Evolutionary conservation across 2,888 invertebrate species (phyloP), one percentile per base, ranked within the genome.

Genomic region (Chrysolina oricalcia): DNA sequence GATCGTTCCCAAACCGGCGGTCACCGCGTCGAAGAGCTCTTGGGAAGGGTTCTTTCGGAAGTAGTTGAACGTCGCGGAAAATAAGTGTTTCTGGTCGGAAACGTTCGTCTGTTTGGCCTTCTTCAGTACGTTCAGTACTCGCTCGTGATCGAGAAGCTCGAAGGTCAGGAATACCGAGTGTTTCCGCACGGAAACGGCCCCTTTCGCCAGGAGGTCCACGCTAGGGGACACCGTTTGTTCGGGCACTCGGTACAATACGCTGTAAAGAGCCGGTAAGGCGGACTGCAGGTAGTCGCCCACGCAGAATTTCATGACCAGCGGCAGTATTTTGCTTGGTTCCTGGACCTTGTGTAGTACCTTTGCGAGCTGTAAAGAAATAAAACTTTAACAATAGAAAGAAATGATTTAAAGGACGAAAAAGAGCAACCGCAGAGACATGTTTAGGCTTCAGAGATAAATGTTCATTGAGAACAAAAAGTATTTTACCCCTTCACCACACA

Each of bases 181-280:
- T 74, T 83, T 83, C 69, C 81, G 73, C 0, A 76, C 78, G 1
- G 83, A 83, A 6, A 83, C 78, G 1, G 83, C 81, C 62, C 72
- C 70, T 40, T 77, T 75, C 41, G 75, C 72, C 59, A 83, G 71
- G 15, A 53, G 21, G 46, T 80, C 76, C 19, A 81, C 73, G 40
- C 78, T 76, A 0, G 70, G 48, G 2, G 67, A 66, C 0, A 80
- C 67, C 17, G 74, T 8, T 13, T 75, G 73, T 73, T 83, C 83
- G 1, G 76, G 78, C 4, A 79, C 75, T 65, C 70, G 74, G 19
- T 81, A 81, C 53, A 82, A 73, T 17, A 77, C 56, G 43, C 79
- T 79, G 70, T 83, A 81, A 5, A 83, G 66, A 4, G 81, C 68
- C 10, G 64, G 53, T 15, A 81, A 23, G 19, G 81, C 71, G 5